Conservation (phyloP, 2,888 invertebrate genomes). For the Phasia obesa region DNA sequence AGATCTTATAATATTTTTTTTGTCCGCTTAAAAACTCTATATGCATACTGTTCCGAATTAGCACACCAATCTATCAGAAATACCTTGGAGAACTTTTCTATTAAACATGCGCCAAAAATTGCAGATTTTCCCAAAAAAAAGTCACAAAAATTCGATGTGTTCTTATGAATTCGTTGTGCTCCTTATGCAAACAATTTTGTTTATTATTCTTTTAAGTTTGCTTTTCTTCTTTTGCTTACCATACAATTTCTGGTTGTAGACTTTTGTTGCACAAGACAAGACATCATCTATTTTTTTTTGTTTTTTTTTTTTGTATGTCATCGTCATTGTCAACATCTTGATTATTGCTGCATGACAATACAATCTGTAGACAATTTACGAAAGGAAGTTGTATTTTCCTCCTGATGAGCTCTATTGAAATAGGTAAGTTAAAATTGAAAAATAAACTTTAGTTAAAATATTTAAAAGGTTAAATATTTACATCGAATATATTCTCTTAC, state of each 20-base stretch:
- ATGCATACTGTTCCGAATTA: too few species aligned
- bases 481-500: neutral
- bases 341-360: constrained; percentile 44
- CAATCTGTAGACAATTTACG: constrained; percentile 29
- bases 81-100: too few species aligned
- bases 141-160: too few species aligned
- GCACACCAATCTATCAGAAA: too few species aligned
- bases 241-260: constrained; percentile 47
- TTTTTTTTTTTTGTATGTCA: constrained; percentile 10
- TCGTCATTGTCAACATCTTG: constrained; percentile 43
- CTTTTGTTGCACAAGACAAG: constrained; percentile 56
- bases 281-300: constrained; percentile 39
- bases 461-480: constrained; percentile 3
- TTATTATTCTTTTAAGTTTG: neutral
- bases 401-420: constrained; percentile 17
- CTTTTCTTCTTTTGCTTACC: neutral
- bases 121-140: too few species aligned
- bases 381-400: constrained; percentile 29
- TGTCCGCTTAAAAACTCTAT: too few species aligned
- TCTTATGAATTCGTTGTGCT: too few species aligned
- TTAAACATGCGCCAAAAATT: too few species aligned
- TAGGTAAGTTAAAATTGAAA: constrained; percentile 25
- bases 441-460: constrained; percentile 5
- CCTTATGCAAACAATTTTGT: too few species aligned
- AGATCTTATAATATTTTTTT: too few species aligned